Percentiles rank a stretch among this genome's conserved stretches.
These are phyloP conservation scores for Mesocentrotus franciscanus DNA, from an alignment of 53 echinoderm and acorn worm genomes.

Conservation along the genomic window DNA sequence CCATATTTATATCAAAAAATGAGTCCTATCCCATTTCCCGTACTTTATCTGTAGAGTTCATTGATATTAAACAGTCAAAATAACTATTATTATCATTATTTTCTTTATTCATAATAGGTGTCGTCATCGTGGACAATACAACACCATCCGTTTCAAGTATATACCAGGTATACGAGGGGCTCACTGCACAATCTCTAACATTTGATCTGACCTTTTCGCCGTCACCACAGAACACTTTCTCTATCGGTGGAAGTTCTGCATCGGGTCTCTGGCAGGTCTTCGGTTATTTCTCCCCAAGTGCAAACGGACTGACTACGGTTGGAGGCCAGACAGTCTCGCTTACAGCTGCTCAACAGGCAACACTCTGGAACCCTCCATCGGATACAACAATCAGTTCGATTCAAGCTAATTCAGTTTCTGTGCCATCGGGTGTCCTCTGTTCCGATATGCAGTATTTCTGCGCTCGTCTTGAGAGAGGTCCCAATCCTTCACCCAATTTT, in stretches of 20 bases:
- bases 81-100: not conserved
- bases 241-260: not conserved
- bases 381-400: constrained; percentile 59
- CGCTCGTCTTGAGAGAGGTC: constrained; percentile 61
- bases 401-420: constrained; percentile 35
- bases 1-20: too few species aligned
- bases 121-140: not conserved
- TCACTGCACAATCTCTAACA: not conserved
- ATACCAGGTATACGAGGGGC: not conserved
- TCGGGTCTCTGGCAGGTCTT: constrained; percentile 72
- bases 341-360: constrained; percentile 1
- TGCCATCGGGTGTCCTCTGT: constrained; percentile 60
- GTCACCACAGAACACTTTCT: not conserved
- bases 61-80: too few species aligned
- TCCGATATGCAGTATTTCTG: constrained; percentile 71
- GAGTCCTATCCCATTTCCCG: not conserved
- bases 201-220: constrained; percentile 32
- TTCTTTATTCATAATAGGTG: not conserved
- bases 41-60: too few species aligned
- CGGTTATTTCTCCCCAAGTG: constrained; percentile 58
- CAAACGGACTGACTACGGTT: constrained; percentile 15
- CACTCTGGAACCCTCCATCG: not conserved
- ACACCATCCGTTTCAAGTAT: not conserved
- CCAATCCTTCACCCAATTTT: constrained; percentile 63
- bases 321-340: not conserved